These are phyloP conservation scores for Selenia dentaria DNA, from an alignment of 2,888 invertebrate genomes.

Conservation along the genomic window DNA sequence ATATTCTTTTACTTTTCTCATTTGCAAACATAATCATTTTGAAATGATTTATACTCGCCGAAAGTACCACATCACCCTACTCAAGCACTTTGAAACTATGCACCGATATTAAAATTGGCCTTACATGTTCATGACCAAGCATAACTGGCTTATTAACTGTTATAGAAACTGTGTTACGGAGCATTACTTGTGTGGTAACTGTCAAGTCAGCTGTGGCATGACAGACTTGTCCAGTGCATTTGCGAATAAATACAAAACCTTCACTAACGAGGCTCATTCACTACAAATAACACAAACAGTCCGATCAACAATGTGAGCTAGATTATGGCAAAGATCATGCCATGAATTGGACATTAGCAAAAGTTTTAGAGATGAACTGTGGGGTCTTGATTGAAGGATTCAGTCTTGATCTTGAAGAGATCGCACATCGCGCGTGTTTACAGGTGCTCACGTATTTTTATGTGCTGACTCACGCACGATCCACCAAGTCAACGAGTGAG, in stretches of 20 bases:
- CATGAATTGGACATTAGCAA: slow-evolving; percentile 38
- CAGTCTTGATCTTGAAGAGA: not conserved
- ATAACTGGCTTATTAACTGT: slow-evolving; percentile 1
- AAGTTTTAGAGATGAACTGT: slow-evolving; percentile 23
- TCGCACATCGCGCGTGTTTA: too few species aligned
- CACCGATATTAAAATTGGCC: slow-evolving; percentile 11
- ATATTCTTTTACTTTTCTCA: too few species aligned
- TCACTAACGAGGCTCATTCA: slow-evolving; percentile 79
- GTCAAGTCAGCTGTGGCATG: slow-evolving; percentile 60
- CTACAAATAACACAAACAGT: slow-evolving; percentile 49
- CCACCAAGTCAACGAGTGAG: too few species aligned
- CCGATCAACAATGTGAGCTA: slow-evolving; percentile 49
- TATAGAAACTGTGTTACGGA: not conserved
- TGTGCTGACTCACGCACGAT: too few species aligned
- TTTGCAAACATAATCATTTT: too few species aligned
- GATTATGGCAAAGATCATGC: slow-evolving; percentile 47
- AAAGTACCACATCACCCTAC: slow-evolving; percentile 8
- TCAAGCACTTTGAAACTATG: slow-evolving; percentile 23
- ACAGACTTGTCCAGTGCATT: slow-evolving; percentile 55
- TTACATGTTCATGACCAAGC: slow-evolving; percentile 28
- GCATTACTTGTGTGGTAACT: not conserved
- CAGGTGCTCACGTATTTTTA: too few species aligned
- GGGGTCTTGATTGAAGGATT: slow-evolving; percentile 7
- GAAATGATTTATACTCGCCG: slow-evolving; percentile 1
- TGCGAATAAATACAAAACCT: slow-evolving; percentile 60